A percentile compares a stretch with the other conserved stretches of the same genome.
Evolutionary conservation across 2,888 invertebrate species (phyloP).

Genomic region (Sinohyriopsis cumingii): DNA sequence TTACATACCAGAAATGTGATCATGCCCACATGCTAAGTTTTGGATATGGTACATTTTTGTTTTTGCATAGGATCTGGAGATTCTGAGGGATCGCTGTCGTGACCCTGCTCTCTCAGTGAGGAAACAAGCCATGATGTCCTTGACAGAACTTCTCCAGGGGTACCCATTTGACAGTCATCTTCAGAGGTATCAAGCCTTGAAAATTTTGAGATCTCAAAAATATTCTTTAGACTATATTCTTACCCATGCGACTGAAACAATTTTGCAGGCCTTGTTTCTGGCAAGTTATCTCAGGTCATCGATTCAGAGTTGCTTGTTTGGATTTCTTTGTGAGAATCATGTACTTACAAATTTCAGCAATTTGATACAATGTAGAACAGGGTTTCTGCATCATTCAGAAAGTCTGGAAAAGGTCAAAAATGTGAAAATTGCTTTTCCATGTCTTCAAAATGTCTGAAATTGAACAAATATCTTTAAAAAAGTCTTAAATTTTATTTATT

Average conservation of each 20-base stretch:
- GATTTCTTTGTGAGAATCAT: no score
- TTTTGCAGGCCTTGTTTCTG: background rate
- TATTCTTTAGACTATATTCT: background rate
- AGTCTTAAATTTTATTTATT: no score
- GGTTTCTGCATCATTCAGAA: no score
- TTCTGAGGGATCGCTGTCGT: constrained; percentile 71
- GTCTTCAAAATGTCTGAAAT: no score
- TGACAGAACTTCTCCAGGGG: constrained; percentile 74
- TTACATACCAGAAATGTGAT: no score
- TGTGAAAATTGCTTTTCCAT: no score
- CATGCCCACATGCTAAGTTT: background rate
- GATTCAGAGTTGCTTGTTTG: no score
- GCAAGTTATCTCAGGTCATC: no score
- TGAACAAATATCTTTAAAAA: no score
- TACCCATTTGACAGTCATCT: constrained; percentile 71
- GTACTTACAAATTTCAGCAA: no score
- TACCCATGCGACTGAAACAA: background rate
- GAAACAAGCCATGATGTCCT: constrained; percentile 74
- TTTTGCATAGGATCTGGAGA: constrained; percentile 55
- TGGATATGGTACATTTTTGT: background rate
- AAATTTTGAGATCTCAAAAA: background rate
- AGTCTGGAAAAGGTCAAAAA: no score
- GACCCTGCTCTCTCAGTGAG: constrained; percentile 75
- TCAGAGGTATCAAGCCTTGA: constrained; percentile 55
- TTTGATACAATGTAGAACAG: no score